phyloP scores from a whole-genome alignment of 2,113 vertebrate genomes.

The Megaleporinus macrocephalus region DNA sequence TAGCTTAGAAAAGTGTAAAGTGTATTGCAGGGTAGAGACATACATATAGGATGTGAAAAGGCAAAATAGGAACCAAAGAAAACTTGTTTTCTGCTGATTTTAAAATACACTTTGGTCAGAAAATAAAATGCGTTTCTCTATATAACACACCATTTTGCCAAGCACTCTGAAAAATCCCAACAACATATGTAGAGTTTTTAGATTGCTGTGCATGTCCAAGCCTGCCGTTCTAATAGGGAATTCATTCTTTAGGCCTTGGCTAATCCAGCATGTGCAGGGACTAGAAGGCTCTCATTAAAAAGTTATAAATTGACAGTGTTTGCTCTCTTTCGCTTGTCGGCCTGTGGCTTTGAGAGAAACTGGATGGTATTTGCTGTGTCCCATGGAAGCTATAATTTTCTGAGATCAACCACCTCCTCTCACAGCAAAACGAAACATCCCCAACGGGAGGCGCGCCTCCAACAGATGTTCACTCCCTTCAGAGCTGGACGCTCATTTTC shows the following conservation, averaged over 20 bases:
- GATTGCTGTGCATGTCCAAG: not conserved
- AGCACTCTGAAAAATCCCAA: too few species aligned
- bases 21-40: too few species aligned
- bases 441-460: conserved; percentile 46
- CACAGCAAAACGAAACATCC: conserved; percentile 59
- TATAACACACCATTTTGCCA: too few species aligned
- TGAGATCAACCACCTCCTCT: conserved; percentile 59
- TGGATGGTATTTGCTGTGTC: conserved; percentile 52
- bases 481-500: conserved; percentile 55
- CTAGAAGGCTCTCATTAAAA: conserved; percentile 61
- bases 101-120: too few species aligned
- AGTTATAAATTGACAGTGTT: conserved; percentile 64
- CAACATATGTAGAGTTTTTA: not conserved
- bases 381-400: conserved; percentile 65
- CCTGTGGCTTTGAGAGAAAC: conserved; percentile 47
- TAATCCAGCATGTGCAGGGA: conserved; percentile 8
- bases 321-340: conserved; percentile 56
- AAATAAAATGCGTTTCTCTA: too few species aligned
- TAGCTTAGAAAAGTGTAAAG: too few species aligned
- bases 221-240: not conserved
- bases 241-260: not conserved
- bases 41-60: too few species aligned
- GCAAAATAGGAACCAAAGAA: too few species aligned
- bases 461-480: conserved; percentile 59
- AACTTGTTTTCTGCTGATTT: too few species aligned